Percentiles rank a stretch among this genome's conserved stretches.
These are phyloP conservation scores for Hippopotamus amphibius DNA, from an alignment of 2,113 vertebrate genomes.

Conservation along the genomic window DNA sequence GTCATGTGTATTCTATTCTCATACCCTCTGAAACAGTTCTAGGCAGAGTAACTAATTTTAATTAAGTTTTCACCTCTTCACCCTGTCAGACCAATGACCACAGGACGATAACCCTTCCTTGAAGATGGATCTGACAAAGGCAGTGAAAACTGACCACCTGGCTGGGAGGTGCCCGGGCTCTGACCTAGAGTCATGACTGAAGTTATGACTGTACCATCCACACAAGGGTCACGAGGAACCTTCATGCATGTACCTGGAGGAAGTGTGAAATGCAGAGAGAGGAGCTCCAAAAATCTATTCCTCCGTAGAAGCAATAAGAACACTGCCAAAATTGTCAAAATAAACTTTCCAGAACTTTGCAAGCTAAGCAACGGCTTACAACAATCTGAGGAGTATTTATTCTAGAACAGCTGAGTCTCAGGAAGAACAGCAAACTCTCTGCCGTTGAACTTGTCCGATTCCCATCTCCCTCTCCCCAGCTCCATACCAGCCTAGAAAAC, in stretches of 20 bases:
- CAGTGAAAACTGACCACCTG: neutral
- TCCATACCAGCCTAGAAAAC: neutral
- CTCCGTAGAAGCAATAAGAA: neutral
- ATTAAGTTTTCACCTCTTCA: neutral
- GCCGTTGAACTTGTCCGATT: neutral
- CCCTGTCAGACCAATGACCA: neutral
- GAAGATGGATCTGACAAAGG: neutral
- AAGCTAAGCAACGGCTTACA: neutral
- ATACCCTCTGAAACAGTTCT: neutral
- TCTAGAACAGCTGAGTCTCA: neutral
- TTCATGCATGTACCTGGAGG: neutral
- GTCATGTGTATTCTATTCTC: neutral
- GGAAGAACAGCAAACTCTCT: neutral
- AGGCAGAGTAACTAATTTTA: neutral
- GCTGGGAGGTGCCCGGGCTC: neutral
- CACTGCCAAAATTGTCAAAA: neutral
- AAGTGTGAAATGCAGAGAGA: neutral
- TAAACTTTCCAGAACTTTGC: slow-evolving; percentile 15
- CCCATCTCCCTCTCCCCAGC: neutral
- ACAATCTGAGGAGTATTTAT: neutral
- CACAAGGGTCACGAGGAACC: neutral
- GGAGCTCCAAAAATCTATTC: neutral
- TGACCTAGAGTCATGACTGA: neutral
- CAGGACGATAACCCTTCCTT: neutral
- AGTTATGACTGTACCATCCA: neutral